Percentiles rank a stretch among this genome's conserved stretches.
phyloP scores from a whole-genome alignment of 2,797 vertebrate species.

The Hippoglossus hippoglossus region DNA sequence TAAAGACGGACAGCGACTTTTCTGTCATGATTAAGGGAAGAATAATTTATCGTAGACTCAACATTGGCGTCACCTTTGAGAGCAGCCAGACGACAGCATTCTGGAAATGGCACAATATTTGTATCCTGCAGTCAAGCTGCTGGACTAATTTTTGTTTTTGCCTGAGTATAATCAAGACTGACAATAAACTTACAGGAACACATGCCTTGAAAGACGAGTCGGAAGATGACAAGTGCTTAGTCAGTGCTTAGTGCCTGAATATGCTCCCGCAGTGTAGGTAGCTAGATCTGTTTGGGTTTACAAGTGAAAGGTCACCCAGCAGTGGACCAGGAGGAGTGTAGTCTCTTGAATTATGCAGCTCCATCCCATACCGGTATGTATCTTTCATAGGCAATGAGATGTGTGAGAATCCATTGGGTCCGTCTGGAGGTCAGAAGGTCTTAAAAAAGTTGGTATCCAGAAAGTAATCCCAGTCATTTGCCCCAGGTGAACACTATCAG shows the following conservation, averaged over 20 bases:
- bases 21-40: constrained; percentile 50
- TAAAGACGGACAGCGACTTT: constrained; percentile 29
- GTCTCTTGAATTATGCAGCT: constrained; percentile 52
- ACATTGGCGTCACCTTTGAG: constrained; percentile 40
- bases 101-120: neutral
- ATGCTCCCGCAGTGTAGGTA: neutral
- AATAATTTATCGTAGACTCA: constrained; percentile 51
- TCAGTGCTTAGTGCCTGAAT: constrained; percentile 17
- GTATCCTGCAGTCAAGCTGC: constrained; percentile 22
- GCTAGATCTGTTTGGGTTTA: neutral
- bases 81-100: constrained; percentile 20
- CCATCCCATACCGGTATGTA: constrained; percentile 22
- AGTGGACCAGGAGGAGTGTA: neutral
- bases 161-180: constrained; percentile 19
- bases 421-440: constrained; percentile 50
- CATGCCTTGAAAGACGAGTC: constrained; percentile 3
- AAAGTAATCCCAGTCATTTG: constrained; percentile 48
- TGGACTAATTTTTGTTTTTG: constrained; percentile 15
- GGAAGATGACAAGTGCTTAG: neutral
- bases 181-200: constrained; percentile 23
- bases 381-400: constrained; percentile 22
- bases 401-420: constrained; percentile 23
- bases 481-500: constrained; percentile 56
- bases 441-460: constrained; percentile 15
- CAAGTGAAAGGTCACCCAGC: constrained; percentile 48